Evolutionary conservation across 2,888 invertebrate species (phyloP), one percentile per base, ranked within the genome.

Genomic region (Noctua comes): DNA sequence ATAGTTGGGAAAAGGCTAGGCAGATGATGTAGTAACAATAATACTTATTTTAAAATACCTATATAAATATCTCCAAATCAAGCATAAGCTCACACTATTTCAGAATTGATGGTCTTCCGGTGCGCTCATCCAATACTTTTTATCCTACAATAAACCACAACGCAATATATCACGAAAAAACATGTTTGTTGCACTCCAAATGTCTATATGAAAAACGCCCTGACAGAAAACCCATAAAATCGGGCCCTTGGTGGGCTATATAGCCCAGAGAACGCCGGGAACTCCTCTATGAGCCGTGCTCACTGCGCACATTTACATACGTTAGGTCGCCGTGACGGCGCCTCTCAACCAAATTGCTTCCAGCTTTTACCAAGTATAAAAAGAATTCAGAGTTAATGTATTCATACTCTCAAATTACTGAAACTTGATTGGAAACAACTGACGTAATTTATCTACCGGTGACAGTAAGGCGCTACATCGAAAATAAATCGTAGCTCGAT

Each of bases 271-370:
- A 64, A 57, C 68, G 75, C 66, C 68, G 77, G 76, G 65, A 80
- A 77, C 76, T 77, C 74, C 59, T 77, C 80, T 70, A 80, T 85
- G 83, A 83, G 84, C 83, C 84, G 78, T 86, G 88, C 86, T 86
- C 88, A 85, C 90, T 85, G 88, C 86, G 85, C 88, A 85, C 90
- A 93, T 93, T 93, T 94, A 91, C 93, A 92, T 92, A 91, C 79
- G 90, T 87, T 89, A 88, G 79, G 77, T 82, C 82, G 80, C 83
- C 46, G 84, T 86, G 91, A 88, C 89, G 91, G 88, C 85, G 85
- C 87, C 89, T 94, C 91, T 94, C 93, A 91, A 77, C 90, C 68
- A 93, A 94, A 94, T 94, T 94, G 91, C 92, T 93, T 92, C 91
- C 82, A 90, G 89, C 91, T 90, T 91, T 90, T 90, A 88, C 89